These are phyloP conservation scores for Candidula unifasciata DNA, from an alignment of 2,888 invertebrate genomes.

Conservation along the genomic window DNA sequence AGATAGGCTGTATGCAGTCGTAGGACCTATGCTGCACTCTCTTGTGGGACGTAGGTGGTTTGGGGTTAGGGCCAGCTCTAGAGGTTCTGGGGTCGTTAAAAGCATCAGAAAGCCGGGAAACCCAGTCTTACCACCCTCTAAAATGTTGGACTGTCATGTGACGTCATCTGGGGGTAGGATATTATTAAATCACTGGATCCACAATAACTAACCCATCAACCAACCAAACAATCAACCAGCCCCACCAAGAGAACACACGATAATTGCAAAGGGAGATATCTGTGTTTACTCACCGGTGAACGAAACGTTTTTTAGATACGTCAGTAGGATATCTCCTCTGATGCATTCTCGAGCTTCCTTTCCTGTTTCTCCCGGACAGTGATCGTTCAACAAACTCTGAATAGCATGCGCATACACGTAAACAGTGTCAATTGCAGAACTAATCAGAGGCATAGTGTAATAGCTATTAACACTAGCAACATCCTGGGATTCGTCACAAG, in stretches of 20 bases:
- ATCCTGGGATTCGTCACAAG: constrained; percentile 31
- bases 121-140: no score
- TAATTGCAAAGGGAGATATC: not conserved
- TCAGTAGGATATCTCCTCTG: constrained; percentile 37
- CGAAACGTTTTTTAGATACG: constrained; percentile 43
- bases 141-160: no score
- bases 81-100: no score
- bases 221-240: not conserved
- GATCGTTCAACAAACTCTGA: constrained; percentile 33
- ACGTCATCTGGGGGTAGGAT: no score
- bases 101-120: no score
- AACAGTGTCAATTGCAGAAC: constrained; percentile 43
- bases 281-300: constrained; percentile 35
- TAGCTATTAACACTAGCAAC: not conserved
- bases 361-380: constrained; percentile 29
- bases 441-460: not conserved
- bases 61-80: no score
- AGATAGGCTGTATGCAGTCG: no score
- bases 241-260: not conserved
- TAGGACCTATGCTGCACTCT: no score
- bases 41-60: no score
- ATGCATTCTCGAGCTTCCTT: constrained; percentile 44
- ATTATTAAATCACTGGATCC: no score
- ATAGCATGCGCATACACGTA: constrained; percentile 45
- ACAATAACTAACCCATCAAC: no score